Evolutionary conservation across 1,140 invertebrate genomes (phyloP), one percentile per base, ranked within the genome.

Genomic region (Calycopis cecrops): DNA sequence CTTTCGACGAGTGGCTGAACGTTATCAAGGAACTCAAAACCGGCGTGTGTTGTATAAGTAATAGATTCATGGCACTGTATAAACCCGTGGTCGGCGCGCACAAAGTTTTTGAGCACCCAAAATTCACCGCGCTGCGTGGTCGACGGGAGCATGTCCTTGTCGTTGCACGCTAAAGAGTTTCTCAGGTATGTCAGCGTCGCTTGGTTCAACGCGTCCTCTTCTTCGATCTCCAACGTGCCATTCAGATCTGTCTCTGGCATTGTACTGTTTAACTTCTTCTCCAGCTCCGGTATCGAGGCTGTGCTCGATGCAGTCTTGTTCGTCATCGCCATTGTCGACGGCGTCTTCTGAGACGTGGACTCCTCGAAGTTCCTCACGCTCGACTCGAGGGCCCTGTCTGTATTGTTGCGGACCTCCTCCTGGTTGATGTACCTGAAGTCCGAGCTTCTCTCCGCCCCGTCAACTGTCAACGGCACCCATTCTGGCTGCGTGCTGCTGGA

Each of bases 21-120:
- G 86, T 98, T 97, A 76, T 97, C 95, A 65, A 98, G 90, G 86
- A 97, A 97, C 51, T 96, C 96, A 76, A 93, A 96, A 71, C 96
- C 95, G 1, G 94, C 95, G 77, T 98, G 96, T 8, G 96, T 98
- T 0, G 96, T 97, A 71, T 97, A 97, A 0, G 97, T 98, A 35
- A 98, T 91, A 57, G 91, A 93, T 79, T 96, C 95, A 81, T 95
- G 93, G 76, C 95, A 97, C 79, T 85, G 81, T 33, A 90, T 65
- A 14, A 83, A 70, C 11, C 90, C 90, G 55, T 91, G 90, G 62
- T 91, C 89, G 49, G 91, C 21, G 21, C 21, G 21, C 6, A 28
- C 21, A 28, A 28, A 28, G 6, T 28, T 28, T 28, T 28, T 28
- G 21, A 28, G 21, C 21, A 28, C 94, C 95, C 95, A 97, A 73